Evolutionary conservation across 2,797 vertebrate genomes (phyloP), one percentile per base, ranked within the genome.

Genomic region (Numenius phaeopus): DNA sequence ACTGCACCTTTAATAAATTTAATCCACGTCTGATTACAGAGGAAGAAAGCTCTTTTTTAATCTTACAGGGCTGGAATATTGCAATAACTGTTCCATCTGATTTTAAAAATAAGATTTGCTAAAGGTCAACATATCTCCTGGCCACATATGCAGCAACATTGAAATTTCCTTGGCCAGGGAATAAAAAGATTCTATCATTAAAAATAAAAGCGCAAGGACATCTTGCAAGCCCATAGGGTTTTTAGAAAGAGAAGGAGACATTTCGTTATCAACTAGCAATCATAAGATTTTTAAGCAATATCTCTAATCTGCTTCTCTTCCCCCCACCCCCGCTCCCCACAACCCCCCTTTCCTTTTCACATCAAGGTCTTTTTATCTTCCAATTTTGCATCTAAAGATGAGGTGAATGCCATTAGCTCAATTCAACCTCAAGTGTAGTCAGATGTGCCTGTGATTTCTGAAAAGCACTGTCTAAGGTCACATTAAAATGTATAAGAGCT

Each of bases 121-220:
- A 99, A 99, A 99, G 99, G 99, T 99, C 99, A 99, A 89, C 98
- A 93, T 98, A 99, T 99, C 98, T 99, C 98, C 96, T 97, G 97
- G 98, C 97, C 98, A 98, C 98, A 98, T 98, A 98, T 97, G 98
- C 98, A 98, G 98, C 97, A 98, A 98, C 98, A 98, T 98, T 98
- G 97, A 98, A 98, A 97, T 99, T 99, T 98, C 98, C 98, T 97
- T 96, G 97, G 98, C 98, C 98, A 98, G 96, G 98, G 99, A 99
- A 99, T 98, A 98, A 98, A 99, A 98, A 98, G 98, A 99, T 99
- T 98, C 98, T 99, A 99, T 99, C 99, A 98, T 98, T 98, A 98
- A 98, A 99, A 98, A 98, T 98, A 98, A 99, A 98, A 98, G 97
- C 92, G 4, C 91, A 93, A 97, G 98, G 98, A 98, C 98, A 97